Conservation (phyloP, 2,797 vertebrate genomes). For the Pangasius larnaudii region DNA sequence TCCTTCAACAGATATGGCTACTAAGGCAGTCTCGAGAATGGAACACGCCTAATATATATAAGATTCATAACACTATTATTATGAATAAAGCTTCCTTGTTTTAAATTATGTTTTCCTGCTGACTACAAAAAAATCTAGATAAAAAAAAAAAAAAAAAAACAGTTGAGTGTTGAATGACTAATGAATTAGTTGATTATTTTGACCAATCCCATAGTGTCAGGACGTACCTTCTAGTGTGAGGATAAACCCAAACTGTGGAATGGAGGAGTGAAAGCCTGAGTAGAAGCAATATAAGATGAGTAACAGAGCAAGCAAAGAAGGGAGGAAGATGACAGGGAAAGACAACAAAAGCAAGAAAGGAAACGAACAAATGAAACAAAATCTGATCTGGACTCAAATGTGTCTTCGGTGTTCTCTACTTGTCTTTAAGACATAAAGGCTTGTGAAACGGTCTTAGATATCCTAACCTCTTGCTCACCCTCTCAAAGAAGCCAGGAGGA, state of each 20-base stretch:
- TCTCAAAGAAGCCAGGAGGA: neutral
- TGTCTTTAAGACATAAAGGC: neutral
- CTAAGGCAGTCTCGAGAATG: neutral
- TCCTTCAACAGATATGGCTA: neutral
- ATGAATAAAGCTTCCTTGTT: neutral
- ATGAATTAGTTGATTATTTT: neutral
- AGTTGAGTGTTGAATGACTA: neutral
- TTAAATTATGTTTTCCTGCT: neutral
- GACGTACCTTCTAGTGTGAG: neutral
- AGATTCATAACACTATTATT: neutral
- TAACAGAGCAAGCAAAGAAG: neutral
- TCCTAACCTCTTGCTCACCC: constrained; percentile 1
- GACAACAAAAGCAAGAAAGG: constrained; percentile 3
- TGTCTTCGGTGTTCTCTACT: neutral
- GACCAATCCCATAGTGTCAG: neutral
- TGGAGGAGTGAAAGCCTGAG: neutral
- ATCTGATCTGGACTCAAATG: constrained; percentile 1
- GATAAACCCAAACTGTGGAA: neutral
- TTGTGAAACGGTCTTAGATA: neutral
- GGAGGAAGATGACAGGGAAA: neutral
- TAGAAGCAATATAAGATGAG: neutral
- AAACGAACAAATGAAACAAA: neutral
- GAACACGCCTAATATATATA: neutral
- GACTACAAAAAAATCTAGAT: no score
- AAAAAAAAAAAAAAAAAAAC: neutral